Percentiles rank a stretch among this genome's conserved stretches.
Evolutionary conservation across 2,888 invertebrate species (phyloP).

Genomic region (Xanthia togata): DNA sequence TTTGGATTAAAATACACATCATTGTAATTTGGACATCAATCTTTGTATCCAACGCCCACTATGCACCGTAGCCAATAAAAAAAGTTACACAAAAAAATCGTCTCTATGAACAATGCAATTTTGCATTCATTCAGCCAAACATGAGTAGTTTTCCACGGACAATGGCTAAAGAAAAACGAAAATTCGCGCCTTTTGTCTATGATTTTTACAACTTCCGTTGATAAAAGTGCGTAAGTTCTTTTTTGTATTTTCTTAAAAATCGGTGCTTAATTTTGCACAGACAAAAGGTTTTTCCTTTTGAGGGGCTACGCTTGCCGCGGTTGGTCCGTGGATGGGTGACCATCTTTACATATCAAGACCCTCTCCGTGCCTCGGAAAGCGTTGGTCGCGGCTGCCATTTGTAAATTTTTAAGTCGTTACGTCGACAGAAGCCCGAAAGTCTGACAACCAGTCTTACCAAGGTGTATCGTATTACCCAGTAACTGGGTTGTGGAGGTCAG

Average conservation of each 20-base stretch:
- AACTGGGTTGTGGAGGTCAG: no score
- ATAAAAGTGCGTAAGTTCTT: conserved; percentile 15
- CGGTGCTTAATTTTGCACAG: background rate
- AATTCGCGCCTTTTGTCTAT: conserved; percentile 33
- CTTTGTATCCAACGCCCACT: background rate
- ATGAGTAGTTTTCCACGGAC: background rate
- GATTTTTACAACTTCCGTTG: conserved; percentile 37
- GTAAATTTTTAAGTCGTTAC: no score
- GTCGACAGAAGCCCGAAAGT: no score
- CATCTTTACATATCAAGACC: no score
- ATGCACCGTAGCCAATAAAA: background rate
- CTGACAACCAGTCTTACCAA: no score
- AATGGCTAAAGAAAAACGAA: conserved; percentile 26
- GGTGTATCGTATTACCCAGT: no score
- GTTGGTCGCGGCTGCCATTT: no score
- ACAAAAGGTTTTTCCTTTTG: background rate
- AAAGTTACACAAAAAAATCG: background rate
- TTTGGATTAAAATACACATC: background rate
- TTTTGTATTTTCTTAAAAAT: background rate
- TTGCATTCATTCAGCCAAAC: conserved; percentile 17
- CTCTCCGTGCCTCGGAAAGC: no score
- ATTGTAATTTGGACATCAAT: conserved; percentile 14
- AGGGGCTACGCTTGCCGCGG: no score
- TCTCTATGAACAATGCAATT: background rate
- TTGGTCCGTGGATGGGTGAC: no score